phyloP scores from a whole-genome alignment of 2,888 invertebrate species.

The Erebia aethiops region DNA sequence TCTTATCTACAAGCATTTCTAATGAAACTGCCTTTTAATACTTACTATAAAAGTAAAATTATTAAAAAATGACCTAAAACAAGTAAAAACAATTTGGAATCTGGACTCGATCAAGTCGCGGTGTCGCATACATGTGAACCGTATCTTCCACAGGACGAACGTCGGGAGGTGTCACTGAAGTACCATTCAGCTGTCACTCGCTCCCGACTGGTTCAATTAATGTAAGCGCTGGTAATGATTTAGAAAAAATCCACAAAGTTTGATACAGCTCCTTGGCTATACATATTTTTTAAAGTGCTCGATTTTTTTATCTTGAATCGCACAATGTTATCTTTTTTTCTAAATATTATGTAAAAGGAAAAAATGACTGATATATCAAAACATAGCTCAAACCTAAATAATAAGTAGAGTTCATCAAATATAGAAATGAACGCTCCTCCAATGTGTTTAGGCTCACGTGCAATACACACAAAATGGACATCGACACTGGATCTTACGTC shows the following conservation, averaged over 20 bases:
- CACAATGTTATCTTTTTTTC: background rate
- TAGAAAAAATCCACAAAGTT: conserved; percentile 5
- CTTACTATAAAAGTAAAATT: background rate
- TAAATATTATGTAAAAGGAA: no score
- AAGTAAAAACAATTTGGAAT: conserved; percentile 34
- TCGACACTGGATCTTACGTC: no score
- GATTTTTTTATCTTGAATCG: background rate
- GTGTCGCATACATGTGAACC: conserved; percentile 33
- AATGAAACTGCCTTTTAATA: background rate
- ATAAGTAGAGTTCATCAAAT: no score
- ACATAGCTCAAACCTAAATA: no score
- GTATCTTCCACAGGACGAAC: conserved; percentile 39
- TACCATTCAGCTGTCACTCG: conserved; percentile 53
- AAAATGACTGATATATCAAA: no score
- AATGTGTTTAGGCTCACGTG: no score
- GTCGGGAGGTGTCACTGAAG: conserved; percentile 46
- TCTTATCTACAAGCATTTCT: background rate
- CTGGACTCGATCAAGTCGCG: conserved; percentile 32
- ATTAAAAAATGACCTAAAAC: conserved; percentile 27
- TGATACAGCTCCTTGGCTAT: background rate
- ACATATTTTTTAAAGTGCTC: conserved; percentile 26
- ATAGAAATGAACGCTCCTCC: no score
- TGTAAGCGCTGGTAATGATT: conserved; percentile 51
- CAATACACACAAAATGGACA: no score
- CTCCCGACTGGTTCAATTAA: conserved; percentile 62